These are phyloP conservation scores for Bombus pyrosoma DNA, from an alignment of 1,140 invertebrate genomes.

Conservation along the genomic window DNA sequence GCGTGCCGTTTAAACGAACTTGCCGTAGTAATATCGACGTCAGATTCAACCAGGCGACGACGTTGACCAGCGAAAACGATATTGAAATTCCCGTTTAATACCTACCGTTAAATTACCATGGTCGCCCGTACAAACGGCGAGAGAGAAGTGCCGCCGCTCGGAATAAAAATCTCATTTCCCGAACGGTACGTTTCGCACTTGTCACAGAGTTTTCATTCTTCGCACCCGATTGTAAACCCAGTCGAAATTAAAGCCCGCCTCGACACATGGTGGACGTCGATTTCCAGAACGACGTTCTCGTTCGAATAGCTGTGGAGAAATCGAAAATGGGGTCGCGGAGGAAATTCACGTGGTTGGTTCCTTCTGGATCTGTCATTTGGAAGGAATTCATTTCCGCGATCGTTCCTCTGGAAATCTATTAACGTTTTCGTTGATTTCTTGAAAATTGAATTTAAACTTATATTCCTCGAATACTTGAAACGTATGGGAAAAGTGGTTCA, in stretches of 20 bases:
- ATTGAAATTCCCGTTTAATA: slow-evolving; percentile 76
- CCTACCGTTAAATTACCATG: slow-evolving; percentile 65
- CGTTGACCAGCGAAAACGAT: slow-evolving; percentile 68
- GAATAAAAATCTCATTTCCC: slow-evolving; percentile 75
- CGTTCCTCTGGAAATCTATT: background rate
- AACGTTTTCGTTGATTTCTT: background rate
- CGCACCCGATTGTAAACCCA: slow-evolving; percentile 58
- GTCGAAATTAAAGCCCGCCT: slow-evolving; percentile 60
- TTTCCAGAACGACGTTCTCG: background rate
- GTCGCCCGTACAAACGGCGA: slow-evolving; percentile 48
- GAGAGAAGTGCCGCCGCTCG: slow-evolving; percentile 54
- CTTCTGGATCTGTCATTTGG: background rate
- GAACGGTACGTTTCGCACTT: slow-evolving; percentile 23
- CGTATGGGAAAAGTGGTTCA: background rate
- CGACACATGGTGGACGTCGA: background rate
- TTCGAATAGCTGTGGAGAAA: background rate
- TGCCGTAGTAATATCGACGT: slow-evolving; percentile 19
- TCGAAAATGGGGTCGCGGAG: background rate
- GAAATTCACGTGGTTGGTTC: background rate
- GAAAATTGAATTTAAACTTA: background rate
- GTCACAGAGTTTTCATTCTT: slow-evolving; percentile 43
- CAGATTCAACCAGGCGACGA: background rate
- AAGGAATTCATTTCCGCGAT: slow-evolving; percentile 8
- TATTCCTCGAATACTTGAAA: background rate
- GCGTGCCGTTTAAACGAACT: background rate